Percentiles rank a stretch among this genome's conserved stretches.
Evolutionary conservation across 2,797 vertebrate genomes (phyloP).

Genomic region (Steatocranus sp.): DNA sequence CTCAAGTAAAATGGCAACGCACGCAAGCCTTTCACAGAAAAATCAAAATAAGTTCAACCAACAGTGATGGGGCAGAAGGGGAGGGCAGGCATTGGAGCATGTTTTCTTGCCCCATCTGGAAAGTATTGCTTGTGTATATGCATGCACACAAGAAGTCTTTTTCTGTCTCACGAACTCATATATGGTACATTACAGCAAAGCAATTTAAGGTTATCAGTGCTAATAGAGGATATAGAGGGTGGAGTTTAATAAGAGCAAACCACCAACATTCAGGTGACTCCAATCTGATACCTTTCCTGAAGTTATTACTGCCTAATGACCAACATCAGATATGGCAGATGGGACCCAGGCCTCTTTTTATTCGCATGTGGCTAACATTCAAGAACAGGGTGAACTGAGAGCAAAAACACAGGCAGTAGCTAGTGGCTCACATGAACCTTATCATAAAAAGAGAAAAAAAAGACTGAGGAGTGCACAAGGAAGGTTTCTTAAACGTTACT

Average conservation of each 20-base stretch:
- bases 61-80: constrained; percentile 23
- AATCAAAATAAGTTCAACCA: constrained; percentile 57
- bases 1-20: constrained; percentile 61
- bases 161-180: constrained; percentile 17
- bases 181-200: constrained; percentile 58
- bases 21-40: constrained; percentile 57
- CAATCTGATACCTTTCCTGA: constrained; percentile 44
- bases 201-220: constrained; percentile 56
- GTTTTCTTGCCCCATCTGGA: constrained; percentile 70
- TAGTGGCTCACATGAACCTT: background rate
- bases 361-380: constrained; percentile 5
- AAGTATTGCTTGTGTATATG: constrained; percentile 48
- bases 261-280: constrained; percentile 32
- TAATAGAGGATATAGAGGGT: constrained; percentile 44
- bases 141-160: constrained; percentile 20
- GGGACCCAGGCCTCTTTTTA: constrained; percentile 4
- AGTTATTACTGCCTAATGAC: constrained; percentile 42
- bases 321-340: constrained; percentile 46
- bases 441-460: background rate
- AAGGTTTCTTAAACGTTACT: background rate
- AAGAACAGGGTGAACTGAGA: background rate
- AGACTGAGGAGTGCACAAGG: background rate
- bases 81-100: constrained; percentile 25
- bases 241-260: constrained; percentile 53
- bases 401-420: background rate